A percentile compares a stretch with the other conserved stretches of the same genome.
These are phyloP conservation scores for Drosophila guanche DNA, from an alignment of 1,140 invertebrate species.

Conservation along the genomic window DNA sequence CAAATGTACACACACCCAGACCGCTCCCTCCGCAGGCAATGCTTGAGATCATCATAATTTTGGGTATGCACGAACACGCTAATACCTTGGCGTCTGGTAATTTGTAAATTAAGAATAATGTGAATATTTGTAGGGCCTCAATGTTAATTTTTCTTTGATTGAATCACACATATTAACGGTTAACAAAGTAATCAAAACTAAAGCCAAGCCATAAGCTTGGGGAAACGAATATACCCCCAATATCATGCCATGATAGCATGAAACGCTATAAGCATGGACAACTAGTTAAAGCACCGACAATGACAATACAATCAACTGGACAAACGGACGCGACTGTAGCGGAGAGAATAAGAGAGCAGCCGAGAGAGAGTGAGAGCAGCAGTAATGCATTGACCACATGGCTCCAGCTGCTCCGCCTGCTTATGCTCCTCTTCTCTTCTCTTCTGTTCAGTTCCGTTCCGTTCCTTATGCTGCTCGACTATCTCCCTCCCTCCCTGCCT, in stretches of 20 bases:
- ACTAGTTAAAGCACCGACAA: slow-evolving; percentile 40
- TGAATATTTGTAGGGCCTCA: too few species aligned
- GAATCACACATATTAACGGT: too few species aligned
- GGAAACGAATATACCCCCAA: slow-evolving; percentile 11
- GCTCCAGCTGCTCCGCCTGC: slow-evolving; percentile 44
- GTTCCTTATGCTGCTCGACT: slow-evolving; percentile 23
- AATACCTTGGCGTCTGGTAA: slow-evolving; percentile 7
- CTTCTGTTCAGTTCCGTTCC: background rate
- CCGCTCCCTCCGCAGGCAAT: slow-evolving; percentile 1
- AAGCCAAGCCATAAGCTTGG: too few species aligned
- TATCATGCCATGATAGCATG: background rate
- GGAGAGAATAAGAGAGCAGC: background rate
- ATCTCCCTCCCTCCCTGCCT: background rate
- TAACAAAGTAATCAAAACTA: too few species aligned
- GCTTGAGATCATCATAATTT: slow-evolving; percentile 9
- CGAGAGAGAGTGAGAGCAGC: slow-evolving; percentile 7
- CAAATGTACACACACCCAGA: slow-evolving; percentile 42
- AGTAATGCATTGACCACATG: slow-evolving; percentile 38
- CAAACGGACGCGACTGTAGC: background rate
- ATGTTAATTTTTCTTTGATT: too few species aligned
- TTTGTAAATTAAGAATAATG: too few species aligned
- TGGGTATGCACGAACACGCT: background rate
- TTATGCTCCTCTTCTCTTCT: too few species aligned
- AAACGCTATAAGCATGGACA: slow-evolving; percentile 2
- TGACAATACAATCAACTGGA: slow-evolving; percentile 69